A percentile compares a stretch with the other conserved stretches of the same genome.
These are phyloP conservation scores for Pseudochirops corinnae DNA, from an alignment of 2,797 vertebrate species.

Conservation along the genomic window DNA sequence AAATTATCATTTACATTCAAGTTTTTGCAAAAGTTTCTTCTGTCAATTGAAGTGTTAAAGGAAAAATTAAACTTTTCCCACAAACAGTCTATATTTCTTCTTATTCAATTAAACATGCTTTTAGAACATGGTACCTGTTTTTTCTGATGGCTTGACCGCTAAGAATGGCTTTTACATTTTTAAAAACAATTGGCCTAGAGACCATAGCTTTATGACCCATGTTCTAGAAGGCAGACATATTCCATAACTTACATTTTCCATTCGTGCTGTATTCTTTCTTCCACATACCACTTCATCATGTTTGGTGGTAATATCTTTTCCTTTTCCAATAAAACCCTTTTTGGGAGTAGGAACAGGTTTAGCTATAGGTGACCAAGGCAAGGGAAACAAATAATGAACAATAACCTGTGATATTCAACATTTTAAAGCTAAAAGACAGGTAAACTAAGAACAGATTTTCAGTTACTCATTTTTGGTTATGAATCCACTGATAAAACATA, in stretches of 20 bases:
- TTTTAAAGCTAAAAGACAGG: conserved; percentile 29
- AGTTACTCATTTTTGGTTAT: not conserved
- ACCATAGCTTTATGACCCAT: not conserved
- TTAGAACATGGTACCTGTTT: not conserved
- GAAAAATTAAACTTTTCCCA: not conserved
- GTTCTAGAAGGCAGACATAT: not conserved
- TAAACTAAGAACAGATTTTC: not conserved
- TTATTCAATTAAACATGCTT: not conserved
- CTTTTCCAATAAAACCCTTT: conserved; percentile 94
- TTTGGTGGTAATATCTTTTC: conserved; percentile 98
- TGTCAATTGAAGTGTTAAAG: not conserved
- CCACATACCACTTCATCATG: conserved; percentile 95
- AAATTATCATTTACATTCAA: not conserved
- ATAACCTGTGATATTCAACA: conserved; percentile 51
- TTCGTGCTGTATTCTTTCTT: conserved; percentile 96
- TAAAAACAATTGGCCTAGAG: not conserved
- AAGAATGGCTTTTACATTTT: not conserved
- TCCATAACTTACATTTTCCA: conserved; percentile 93
- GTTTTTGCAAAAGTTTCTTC: not conserved
- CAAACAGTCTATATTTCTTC: not conserved
- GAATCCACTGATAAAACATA: not conserved
- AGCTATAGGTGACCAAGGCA: conserved; percentile 84
- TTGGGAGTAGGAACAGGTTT: conserved; percentile 93
- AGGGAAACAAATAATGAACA: conserved; percentile 53
- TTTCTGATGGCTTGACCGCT: not conserved